Conservation (phyloP, 35 echinoderm and acorn worm genomes). For the Ophioderma brevispina region DNA sequence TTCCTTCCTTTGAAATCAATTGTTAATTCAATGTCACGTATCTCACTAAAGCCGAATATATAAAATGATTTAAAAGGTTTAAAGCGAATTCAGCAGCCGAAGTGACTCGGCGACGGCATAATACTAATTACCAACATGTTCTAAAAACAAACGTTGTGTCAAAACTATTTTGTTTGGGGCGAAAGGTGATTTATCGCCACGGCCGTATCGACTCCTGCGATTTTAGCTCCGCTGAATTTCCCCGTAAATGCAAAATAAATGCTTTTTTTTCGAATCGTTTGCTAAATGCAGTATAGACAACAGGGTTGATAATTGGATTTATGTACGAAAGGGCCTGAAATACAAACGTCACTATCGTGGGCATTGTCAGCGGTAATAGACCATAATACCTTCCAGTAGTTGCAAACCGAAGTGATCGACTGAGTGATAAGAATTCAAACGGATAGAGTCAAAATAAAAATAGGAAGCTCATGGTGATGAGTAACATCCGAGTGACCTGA, state of each 20-base stretch:
- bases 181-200: background rate
- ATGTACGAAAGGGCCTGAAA: conserved; percentile 37
- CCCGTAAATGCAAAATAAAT: background rate
- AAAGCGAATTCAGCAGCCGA: too few species aligned
- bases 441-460: background rate
- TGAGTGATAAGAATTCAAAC: background rate
- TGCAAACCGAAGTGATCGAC: background rate
- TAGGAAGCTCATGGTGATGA: background rate
- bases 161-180: too few species aligned
- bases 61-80: too few species aligned
- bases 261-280: conserved; percentile 53
- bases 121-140: too few species aligned
- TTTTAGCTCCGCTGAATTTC: background rate
- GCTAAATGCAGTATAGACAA: conserved; percentile 64
- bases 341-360: background rate
- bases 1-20: too few species aligned
- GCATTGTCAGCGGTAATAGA: background rate
- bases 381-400: background rate
- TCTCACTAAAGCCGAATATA: too few species aligned
- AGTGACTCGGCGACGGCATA: too few species aligned
- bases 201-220: background rate
- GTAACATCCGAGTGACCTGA: background rate
- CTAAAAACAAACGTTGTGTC: too few species aligned
- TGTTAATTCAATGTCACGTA: too few species aligned
- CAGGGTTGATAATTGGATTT: conserved; percentile 64